Percentiles rank a stretch among this genome's conserved stretches.
These are phyloP conservation scores for Machimus rusticus DNA, from an alignment of 2,888 invertebrate genomes.

Conservation along the genomic window DNA sequence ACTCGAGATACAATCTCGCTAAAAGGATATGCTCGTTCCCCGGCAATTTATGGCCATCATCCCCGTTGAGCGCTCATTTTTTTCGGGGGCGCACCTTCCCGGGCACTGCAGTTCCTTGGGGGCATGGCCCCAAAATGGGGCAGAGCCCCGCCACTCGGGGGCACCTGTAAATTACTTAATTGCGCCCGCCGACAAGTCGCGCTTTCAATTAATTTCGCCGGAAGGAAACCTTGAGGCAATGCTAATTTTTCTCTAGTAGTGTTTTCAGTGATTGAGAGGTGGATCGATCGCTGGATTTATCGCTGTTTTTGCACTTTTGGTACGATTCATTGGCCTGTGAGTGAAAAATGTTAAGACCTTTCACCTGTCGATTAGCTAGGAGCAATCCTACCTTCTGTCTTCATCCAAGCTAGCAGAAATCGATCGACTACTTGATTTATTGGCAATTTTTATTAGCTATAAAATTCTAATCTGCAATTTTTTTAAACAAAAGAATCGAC, in stretches of 20 bases:
- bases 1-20: conserved; percentile 27
- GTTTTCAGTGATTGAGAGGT: not conserved
- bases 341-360: not conserved
- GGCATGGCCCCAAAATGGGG: not conserved
- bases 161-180: conserved; percentile 23
- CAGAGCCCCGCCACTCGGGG: not conserved
- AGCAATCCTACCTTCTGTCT: no score
- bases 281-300: not conserved
- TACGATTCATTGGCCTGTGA: not conserved
- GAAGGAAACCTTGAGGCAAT: not conserved
- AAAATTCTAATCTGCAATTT: not conserved
- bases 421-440: not conserved
- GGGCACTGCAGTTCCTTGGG: not conserved
- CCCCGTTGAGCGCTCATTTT: conserved; percentile 20
- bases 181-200: not conserved
- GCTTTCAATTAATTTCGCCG: conserved; percentile 16
- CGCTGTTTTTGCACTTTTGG: not conserved
- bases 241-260: not conserved
- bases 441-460: not conserved
- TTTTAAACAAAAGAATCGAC: no score
- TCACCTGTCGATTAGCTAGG: not conserved
- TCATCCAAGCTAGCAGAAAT: not conserved
- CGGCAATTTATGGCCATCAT: conserved; percentile 20
- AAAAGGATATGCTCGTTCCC: conserved; percentile 30
- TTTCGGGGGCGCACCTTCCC: not conserved